These are phyloP conservation scores for Dufourea novaeangliae DNA, from an alignment of 1,140 invertebrate genomes.

Conservation along the genomic window DNA sequence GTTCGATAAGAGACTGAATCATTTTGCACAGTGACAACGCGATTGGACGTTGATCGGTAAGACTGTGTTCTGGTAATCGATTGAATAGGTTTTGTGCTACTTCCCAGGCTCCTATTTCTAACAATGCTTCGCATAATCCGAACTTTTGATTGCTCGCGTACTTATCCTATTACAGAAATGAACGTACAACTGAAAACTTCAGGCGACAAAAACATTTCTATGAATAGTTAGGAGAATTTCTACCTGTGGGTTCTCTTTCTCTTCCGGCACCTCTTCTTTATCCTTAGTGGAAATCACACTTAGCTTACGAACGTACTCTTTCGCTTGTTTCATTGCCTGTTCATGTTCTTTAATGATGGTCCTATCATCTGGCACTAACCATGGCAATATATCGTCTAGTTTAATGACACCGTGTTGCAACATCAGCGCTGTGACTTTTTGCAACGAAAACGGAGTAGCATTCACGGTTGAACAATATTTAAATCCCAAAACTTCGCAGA, in stretches of 20 bases:
- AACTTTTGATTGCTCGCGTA: conserved; percentile 95
- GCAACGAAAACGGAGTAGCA: conserved; percentile 90
- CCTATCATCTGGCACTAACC: conserved; percentile 93
- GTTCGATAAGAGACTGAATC: conserved; percentile 93
- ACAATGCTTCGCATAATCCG: conserved; percentile 92
- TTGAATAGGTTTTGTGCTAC: conserved; percentile 90
- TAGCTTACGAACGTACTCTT: conserved; percentile 93
- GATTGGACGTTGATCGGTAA: conserved; percentile 90
- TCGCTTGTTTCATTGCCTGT: conserved; percentile 91
- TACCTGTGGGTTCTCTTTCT: conserved; percentile 86
- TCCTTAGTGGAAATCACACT: conserved; percentile 93
- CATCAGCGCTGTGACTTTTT: conserved; percentile 93
- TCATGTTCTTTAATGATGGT: conserved; percentile 91
- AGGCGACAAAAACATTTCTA: conserved; percentile 52
- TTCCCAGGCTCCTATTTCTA: conserved; percentile 95
- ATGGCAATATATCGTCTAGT: conserved; percentile 94
- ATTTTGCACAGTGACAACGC: conserved; percentile 90
- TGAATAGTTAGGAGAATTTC: conserved; percentile 55
- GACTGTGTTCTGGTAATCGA: conserved; percentile 91
- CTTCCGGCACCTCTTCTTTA: conserved; percentile 89
- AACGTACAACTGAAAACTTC: conserved; percentile 5
- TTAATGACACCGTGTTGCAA: conserved; percentile 93
- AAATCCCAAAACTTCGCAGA: conserved; percentile 97
- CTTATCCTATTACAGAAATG: conserved; percentile 81
- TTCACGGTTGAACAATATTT: conserved; percentile 90